Base-by-base conservation (phyloP, 2,113 vertebrate species). In the Oceanodroma tethys region DNA sequence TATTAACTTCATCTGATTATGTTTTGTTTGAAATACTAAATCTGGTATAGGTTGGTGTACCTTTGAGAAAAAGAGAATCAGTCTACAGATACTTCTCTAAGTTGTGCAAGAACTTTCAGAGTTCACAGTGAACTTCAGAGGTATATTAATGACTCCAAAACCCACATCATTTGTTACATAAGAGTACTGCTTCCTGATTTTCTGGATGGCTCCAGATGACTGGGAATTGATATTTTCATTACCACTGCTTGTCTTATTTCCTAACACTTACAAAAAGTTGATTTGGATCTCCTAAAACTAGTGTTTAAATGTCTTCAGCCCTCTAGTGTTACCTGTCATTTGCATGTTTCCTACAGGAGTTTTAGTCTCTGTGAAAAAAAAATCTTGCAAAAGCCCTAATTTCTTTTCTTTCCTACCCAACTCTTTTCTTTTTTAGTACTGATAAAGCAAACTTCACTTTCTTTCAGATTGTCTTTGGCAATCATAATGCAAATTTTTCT, bases 301-400 rank as follows among this genome's bases (percentile, higher is more conserved):
- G 2, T 67, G 6, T 48, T 81, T n/a, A 79, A 66, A 22, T 50
- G 13, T 88, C 4, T 63, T 90, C 42, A 67, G 7, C 14, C 19
- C 20, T 74, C 21, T 62, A 30, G 11, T 18, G 21, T 71, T 11
- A 58, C 13, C 58, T 67, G 7, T n/a, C 1, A 6, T 42, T 93
- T 89, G 4, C 0, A 0, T 42, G 3, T 55, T 89, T 55, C 45
- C 70, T 42, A 11, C 0, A n/a, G 10, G 6, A 59, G 1, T 50
- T 79, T 45, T 63, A n/a, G 17, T 70, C 4, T 67, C 32, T 62
- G 20, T 43, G 21, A 25, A 38, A 45, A 60, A 62, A 23, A 68
- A 43, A 13, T 14, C 8, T 9, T 23, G 21, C 4, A 26, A 26
- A 73, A 84, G 1, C 34, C 32, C 10, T 43, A 10, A 40, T 42